A percentile compares a stretch with the other conserved stretches of the same genome.
Conservation (phyloP, 2,888 invertebrate species). For the Coremacera marginata region DNA sequence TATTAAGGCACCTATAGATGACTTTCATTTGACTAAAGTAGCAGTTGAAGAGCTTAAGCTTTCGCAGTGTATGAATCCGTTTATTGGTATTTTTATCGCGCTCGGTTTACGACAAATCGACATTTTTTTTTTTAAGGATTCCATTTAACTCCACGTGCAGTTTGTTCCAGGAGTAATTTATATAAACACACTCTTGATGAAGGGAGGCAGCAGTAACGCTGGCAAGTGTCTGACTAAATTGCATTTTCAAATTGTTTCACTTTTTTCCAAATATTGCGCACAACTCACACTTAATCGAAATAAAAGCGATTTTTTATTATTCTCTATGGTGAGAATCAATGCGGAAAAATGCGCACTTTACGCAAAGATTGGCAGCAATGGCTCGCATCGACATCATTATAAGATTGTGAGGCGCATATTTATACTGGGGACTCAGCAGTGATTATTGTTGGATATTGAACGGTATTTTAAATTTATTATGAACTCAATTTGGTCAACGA, state of each 20-base stretch:
- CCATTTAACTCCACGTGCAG: neutral
- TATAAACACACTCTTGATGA: constrained; percentile 3
- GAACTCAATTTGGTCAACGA: no score
- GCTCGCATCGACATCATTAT: constrained; percentile 39
- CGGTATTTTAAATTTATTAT: neutral
- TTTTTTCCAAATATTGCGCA: constrained; percentile 47
- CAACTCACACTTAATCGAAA: constrained; percentile 49
- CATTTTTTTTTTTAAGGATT: constrained; percentile 20
- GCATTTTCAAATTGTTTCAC: constrained; percentile 47
- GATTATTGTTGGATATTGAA: neutral
- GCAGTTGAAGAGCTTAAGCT: constrained; percentile 40
- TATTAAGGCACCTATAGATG: constrained; percentile 42
- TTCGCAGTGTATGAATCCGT: constrained; percentile 41
- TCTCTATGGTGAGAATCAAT: neutral
- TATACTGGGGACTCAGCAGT: neutral
- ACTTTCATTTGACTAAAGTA: constrained; percentile 50
- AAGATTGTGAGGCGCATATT: neutral
- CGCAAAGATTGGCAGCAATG: constrained; percentile 37
- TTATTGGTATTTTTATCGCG: constrained; percentile 45
- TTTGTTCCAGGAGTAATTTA: constrained; percentile 36
- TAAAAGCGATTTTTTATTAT: constrained; percentile 33
- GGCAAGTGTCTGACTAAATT: constrained; percentile 28
- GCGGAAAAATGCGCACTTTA: neutral
- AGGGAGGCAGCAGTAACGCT: neutral
- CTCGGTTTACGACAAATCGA: constrained; percentile 37